Evolutionary conservation across 2,113 vertebrate species (phyloP), one percentile per base, ranked within the genome.

Genomic region (Actenoides hombroni): DNA sequence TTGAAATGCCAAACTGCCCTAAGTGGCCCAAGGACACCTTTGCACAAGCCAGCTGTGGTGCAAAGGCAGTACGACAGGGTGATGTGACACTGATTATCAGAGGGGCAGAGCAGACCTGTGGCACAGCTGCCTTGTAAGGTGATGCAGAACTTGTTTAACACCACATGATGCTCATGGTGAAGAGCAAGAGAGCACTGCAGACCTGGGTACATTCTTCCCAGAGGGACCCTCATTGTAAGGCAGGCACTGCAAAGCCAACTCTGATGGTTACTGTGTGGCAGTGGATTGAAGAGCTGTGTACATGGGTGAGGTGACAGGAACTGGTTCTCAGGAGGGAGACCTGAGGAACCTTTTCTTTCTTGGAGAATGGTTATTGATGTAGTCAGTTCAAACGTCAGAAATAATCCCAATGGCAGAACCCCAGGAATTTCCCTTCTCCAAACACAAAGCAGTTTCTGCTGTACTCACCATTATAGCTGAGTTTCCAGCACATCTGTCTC

Each of bases 201-300:
- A 29, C 0, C 0, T 2, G 40, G 16, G 1, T 44, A 4, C 10
- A 14, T n/a, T 28, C 37, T 28, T 70, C 10, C 54, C 31, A 87
- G 64, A 23, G 21, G 70, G 12, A n/a, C 16, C 9, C 28, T 39
- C 0, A 0, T 48, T 70, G 20, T 28, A 15, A 53, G 31, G 37
- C 0, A 1, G 18, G 11, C 42, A 21, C 25, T 70, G 46, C 33
- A 51, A 42, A 86, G 33, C 4, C 39, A 57, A 2, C 9, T n/a
- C 56, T 59, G 14, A 7, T 28, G 54, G 18, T 9, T 70, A 5
- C 33, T 81, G 9, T 25, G 31, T 76, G 48, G 31, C 16, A 28
- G 9, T 11, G 11, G 33, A 57, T 10, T 4, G 40, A 5, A 44
- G 19, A 60, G 4, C 26, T 10, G 4, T 13, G 35, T n/a, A 33